Evolutionary conservation across 2,797 vertebrate species (phyloP), one percentile per base, ranked within the genome.

Genomic region (Molossus molossus): DNA sequence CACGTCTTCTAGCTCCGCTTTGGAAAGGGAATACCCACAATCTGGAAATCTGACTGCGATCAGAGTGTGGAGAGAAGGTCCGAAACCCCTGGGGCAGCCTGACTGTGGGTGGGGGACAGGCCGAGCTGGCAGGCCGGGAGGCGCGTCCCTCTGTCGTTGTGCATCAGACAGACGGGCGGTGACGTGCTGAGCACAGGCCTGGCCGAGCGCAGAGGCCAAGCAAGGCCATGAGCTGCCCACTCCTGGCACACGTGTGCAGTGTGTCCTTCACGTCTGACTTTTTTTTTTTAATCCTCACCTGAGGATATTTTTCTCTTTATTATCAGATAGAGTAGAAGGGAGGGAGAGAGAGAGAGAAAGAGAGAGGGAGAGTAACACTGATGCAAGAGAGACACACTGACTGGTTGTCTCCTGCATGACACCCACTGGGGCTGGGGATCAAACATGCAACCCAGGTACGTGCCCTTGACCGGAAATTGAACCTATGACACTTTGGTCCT

Each of bases 151-250:
- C 69, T 2, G 11, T 55, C 45, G 65, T 55, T 1, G 15, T 29
- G 64, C 2, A 0, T 20, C 20, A 2, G 33, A 37, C 20, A 6
- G 53, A 37, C 0, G 18, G 27, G 0, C 1, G 0, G 37, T 12
- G 73, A 29, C 1, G 1, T 1, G 37, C 14, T 37, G 53, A 12
- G 58, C 23, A 23, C 23, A 9, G 3, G 10, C 58, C 73, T 2
- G 9, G 85, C 58, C 17, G 27, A 79, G 29, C 62, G 72, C 37
- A 27, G 73, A 8, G 0, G 60, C 53, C 29, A 12, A 33, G n/a
- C 10, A 0, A 7, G 45, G n/a, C 11, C 1, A 13, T 6, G 5
- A 3, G 21, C 2, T 21, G 25, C 1, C 70, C n/a, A 8, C 65
- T 20, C 55, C 6, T 18, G 14, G 9, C 8, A 20, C 9, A 13